Conservation (phyloP, 64 coral and sea anemone genomes). For the Stichodactyla mertensii region DNA sequence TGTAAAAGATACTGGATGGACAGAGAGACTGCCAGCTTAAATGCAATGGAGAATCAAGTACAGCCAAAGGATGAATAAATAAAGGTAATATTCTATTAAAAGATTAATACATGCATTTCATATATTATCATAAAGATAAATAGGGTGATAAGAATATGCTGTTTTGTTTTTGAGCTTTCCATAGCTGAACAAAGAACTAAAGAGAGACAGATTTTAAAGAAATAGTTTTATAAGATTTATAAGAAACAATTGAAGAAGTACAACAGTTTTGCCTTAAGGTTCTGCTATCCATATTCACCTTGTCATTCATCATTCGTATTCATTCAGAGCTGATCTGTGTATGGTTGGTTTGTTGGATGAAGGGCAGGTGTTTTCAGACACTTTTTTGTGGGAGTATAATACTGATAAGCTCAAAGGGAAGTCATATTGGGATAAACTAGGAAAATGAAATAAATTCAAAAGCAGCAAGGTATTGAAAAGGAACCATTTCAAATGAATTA, state of each 20-base stretch:
- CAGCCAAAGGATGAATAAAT: background rate
- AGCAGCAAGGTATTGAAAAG: background rate
- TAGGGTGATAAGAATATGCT: background rate
- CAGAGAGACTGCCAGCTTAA: too few species aligned
- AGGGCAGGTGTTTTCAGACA: background rate
- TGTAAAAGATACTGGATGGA: background rate
- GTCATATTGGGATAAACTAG: background rate
- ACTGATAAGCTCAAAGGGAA: conserved; percentile 7
- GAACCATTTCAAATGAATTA: background rate
- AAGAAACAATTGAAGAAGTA: background rate
- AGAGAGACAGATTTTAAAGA: background rate
- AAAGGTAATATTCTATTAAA: conserved; percentile 1
- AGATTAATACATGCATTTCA: conserved; percentile 10
- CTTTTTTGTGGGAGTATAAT: background rate
- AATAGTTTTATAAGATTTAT: background rate
- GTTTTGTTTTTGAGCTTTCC: background rate
- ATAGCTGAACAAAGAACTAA: background rate
- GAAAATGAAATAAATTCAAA: background rate
- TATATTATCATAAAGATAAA: background rate
- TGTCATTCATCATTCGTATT: background rate
- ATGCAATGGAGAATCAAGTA: background rate
- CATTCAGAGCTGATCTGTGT: background rate
- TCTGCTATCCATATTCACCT: background rate
- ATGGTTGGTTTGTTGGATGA: background rate
- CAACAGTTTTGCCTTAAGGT: background rate